Percentiles rank a stretch among this genome's conserved stretches.
Conservation (phyloP, 2,797 vertebrate species). For the Molossus alvarezi region DNA sequence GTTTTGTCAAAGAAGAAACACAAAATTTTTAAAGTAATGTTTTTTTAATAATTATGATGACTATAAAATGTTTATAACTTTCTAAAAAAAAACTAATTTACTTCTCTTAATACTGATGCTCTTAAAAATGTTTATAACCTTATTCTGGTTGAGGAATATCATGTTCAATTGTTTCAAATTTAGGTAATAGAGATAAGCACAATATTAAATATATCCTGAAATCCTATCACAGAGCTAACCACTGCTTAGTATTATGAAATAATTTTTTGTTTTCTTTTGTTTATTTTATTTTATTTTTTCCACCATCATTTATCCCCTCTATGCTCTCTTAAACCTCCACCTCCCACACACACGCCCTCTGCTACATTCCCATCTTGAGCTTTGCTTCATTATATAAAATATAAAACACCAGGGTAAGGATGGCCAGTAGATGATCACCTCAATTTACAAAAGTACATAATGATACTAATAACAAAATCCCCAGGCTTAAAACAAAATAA, state of each 20-base stretch:
- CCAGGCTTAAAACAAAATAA: not conserved
- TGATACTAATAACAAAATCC: not conserved
- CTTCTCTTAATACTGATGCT: not conserved
- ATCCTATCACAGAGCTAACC: not conserved
- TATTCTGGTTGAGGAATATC: not conserved
- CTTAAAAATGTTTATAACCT: slow-evolving; percentile 50
- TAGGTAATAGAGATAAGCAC: not conserved
- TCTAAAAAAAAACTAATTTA: slow-evolving; percentile 61
- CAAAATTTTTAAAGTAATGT: not conserved
- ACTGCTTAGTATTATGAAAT: not conserved
- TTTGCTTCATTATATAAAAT: slow-evolving; percentile 16
- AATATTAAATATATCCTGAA: not conserved
- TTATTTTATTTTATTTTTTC: too few species aligned
- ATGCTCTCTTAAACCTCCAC: too few species aligned
- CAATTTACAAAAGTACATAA: not conserved
- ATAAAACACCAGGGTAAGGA: not conserved
- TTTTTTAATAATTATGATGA: not conserved
- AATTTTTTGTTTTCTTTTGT: not conserved
- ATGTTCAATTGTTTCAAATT: slow-evolving; percentile 17
- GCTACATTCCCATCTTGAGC: not conserved
- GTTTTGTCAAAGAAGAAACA: not conserved
- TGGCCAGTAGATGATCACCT: not conserved
- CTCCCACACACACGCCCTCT: too few species aligned
- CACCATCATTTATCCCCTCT: too few species aligned
- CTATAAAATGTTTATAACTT: slow-evolving; percentile 22